Evolutionary conservation across 2,113 vertebrate genomes (phyloP), one percentile per base, ranked within the genome.

Genomic region (Nannobrachium achirus): DNA sequence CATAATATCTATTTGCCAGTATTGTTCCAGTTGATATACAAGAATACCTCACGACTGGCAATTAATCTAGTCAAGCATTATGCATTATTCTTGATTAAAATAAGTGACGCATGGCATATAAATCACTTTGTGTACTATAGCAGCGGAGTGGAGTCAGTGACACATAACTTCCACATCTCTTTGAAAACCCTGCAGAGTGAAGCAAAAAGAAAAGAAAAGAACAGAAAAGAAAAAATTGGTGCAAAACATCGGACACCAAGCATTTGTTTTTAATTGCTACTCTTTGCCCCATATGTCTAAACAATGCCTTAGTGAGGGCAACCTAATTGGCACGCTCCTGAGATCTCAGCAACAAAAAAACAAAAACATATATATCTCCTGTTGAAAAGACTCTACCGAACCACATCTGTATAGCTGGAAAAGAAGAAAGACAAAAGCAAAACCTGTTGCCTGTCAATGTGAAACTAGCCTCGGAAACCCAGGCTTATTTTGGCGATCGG

Each of bases 191-290:
- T n/a, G n/a, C n/a, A n/a, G n/a, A n/a, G n/a, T n/a, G n/a, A n/a
- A n/a, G n/a, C n/a, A n/a, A n/a, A n/a, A n/a, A n/a, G n/a, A n/a
- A n/a, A n/a, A n/a, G n/a, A n/a, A n/a, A n/a, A n/a, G n/a, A n/a
- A n/a, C n/a, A n/a, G n/a, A n/a, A n/a, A n/a, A 84, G 70, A 78
- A 72, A 55, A 52, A 38, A 73, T 61, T 56, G 2, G 55, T 41
- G 64, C 57, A 56, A 44, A 75, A 75, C 42, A 63, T 62, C 59
- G 74, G 75, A 85, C 74, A 81, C 39, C 40, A 39, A 69, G 52
- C 76, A 66, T 83, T 82, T 83, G 69, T 83, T 85, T 88, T 85
- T 86, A 83, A 83, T 80, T 83, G 71, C 73, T 61, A 67, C 71
- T 59, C 51, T 64, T 69, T 55, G 50, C 41, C 39, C 62, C 44